Percentiles rank a stretch among this genome's conserved stretches.
These are phyloP conservation scores for Hypomecis atomaria DNA, from an alignment of 2,888 invertebrate species.

Conservation along the genomic window DNA sequence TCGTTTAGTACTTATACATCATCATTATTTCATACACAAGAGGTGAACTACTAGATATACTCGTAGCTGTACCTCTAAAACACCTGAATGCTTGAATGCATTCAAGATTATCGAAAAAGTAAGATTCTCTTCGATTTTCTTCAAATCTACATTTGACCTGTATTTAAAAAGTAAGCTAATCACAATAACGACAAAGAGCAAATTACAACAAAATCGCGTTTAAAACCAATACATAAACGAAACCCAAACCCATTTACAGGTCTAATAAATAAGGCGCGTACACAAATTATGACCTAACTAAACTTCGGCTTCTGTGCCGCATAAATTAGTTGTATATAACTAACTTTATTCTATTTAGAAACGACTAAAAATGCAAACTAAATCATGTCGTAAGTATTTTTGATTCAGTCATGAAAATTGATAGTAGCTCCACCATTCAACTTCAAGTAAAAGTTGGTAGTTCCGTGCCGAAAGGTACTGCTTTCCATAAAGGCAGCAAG, in stretches of 20 bases:
- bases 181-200: neutral
- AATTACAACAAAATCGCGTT: neutral
- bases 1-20: too few relatives aligned
- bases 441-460: neutral
- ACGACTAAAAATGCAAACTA: neutral
- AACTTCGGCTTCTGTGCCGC: slow-evolving; percentile 18
- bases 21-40: too few relatives aligned
- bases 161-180: too few relatives aligned
- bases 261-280: slow-evolving; percentile 19
- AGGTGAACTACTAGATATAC: too few relatives aligned
- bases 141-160: too few relatives aligned
- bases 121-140: too few relatives aligned
- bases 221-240: slow-evolving; percentile 4
- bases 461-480: slow-evolving; percentile 40
- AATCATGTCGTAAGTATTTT: neutral
- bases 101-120: too few relatives aligned
- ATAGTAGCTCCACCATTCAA: neutral
- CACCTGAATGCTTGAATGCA: too few relatives aligned
- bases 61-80: too few relatives aligned
- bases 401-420: neutral
- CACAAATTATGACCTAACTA: slow-evolving; percentile 32
- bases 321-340: slow-evolving; percentile 35
- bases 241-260: slow-evolving; percentile 19
- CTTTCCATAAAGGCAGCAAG: slow-evolving; percentile 52
- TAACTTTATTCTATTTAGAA: neutral